phyloP scores from a whole-genome alignment of 1,140 invertebrate species.

The Habropoda laboriosa region DNA sequence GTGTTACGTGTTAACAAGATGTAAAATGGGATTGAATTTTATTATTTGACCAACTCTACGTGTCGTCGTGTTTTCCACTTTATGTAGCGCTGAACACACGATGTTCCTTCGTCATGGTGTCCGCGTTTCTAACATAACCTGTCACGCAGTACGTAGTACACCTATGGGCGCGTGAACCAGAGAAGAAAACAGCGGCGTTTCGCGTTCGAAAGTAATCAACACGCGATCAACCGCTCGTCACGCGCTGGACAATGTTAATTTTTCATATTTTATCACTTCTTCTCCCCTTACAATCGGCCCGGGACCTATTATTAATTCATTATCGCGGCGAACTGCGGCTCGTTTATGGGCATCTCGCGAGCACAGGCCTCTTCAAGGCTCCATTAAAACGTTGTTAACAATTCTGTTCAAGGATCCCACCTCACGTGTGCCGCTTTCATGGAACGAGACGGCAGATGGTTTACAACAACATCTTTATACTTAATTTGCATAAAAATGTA shows the following conservation, averaged over 20 bases:
- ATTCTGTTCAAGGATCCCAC: neutral
- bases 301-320: conserved; percentile 46
- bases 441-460: neutral
- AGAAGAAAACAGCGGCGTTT: conserved; percentile 50
- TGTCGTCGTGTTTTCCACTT: neutral
- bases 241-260: conserved; percentile 60
- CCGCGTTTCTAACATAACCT: conserved; percentile 30
- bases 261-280: conserved; percentile 59
- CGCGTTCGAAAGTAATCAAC: conserved; percentile 51
- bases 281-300: conserved; percentile 23
- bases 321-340: conserved; percentile 21
- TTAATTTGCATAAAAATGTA: neutral
- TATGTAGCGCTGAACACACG: neutral
- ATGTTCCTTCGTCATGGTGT: conserved; percentile 45
- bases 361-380: conserved; percentile 3
- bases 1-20: too few relatives aligned
- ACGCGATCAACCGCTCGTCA: conserved; percentile 61
- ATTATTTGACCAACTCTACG: neutral
- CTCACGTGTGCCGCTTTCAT: neutral
- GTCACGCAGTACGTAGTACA: conserved; percentile 36
- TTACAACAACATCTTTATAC: neutral
- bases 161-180: conserved; percentile 39
- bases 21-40: too few relatives aligned
- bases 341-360: conserved; percentile 17
- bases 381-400: conserved; percentile 1